These are phyloP conservation scores for Oxyura jamaicensis DNA, from an alignment of 2,113 vertebrate species.

Conservation along the genomic window DNA sequence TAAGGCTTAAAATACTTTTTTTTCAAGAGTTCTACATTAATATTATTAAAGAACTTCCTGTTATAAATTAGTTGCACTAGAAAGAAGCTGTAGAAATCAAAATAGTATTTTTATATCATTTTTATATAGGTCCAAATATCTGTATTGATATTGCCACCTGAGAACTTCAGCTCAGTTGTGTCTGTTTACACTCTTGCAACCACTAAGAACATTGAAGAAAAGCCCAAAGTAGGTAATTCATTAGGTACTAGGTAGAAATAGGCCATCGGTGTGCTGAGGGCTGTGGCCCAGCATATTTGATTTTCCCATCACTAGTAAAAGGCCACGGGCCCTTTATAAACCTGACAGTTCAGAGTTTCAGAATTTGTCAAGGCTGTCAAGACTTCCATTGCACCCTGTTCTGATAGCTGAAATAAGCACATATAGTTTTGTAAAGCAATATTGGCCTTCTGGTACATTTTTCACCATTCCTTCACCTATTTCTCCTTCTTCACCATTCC, in stretches of 20 bases:
- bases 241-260: neutral
- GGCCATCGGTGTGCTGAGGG: neutral
- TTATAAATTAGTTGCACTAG: neutral
- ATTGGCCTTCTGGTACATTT: neutral
- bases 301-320: neutral
- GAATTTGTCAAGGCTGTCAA: neutral
- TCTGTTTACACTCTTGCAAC: neutral
- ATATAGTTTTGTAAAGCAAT: neutral
- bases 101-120: neutral
- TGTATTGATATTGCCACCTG: neutral
- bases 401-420: neutral
- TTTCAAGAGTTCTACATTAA: neutral
- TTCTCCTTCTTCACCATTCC: too few species aligned
- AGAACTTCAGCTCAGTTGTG: neutral
- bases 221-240: neutral
- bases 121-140: neutral
- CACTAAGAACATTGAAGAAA: neutral
- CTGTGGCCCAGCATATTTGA: neutral
- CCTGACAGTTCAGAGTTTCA: neutral
- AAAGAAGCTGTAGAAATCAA: neutral
- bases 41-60: neutral
- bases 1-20: conserved; percentile 36
- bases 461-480: neutral
- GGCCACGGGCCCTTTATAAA: neutral
- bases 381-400: neutral